Percentiles rank a stretch among this genome's conserved stretches.
phyloP scores from a whole-genome alignment of 2,113 vertebrate species.

The Mastomys natalensis region DNA sequence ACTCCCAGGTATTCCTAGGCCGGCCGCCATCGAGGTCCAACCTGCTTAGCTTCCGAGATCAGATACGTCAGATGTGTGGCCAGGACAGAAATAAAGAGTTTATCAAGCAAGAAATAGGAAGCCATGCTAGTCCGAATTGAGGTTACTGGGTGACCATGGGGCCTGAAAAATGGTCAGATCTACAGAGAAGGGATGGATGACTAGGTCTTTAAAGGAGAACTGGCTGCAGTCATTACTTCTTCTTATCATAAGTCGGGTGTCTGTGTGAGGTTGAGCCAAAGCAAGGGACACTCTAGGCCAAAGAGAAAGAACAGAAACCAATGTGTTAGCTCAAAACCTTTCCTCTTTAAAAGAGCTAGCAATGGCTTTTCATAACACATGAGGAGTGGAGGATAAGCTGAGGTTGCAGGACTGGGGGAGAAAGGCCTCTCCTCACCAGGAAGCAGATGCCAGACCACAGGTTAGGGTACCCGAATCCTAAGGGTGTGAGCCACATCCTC shows the following conservation, averaged over 20 bases:
- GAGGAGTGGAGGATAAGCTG: background rate
- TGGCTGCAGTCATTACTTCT: fast-evolving
- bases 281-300: background rate
- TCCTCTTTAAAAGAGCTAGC: background rate
- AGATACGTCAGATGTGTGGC: background rate
- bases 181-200: background rate
- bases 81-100: background rate
- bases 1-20: background rate
- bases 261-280: background rate
- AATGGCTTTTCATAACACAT: background rate
- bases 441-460: background rate
- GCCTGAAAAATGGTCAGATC: too few species aligned
- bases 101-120: background rate
- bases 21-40: background rate
- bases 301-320: background rate
- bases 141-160: too few species aligned
- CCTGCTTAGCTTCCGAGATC: background rate
- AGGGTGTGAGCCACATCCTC: background rate
- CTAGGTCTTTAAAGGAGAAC: background rate
- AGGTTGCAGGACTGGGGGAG: background rate
- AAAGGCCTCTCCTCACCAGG: background rate
- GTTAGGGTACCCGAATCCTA: background rate
- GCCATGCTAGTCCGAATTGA: too few species aligned
- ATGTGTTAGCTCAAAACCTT: background rate
- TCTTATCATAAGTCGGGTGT: background rate